Evolutionary conservation across 2,888 invertebrate species (phyloP), one percentile per base, ranked within the genome.

Genomic region (Rhodophaea formosa): DNA sequence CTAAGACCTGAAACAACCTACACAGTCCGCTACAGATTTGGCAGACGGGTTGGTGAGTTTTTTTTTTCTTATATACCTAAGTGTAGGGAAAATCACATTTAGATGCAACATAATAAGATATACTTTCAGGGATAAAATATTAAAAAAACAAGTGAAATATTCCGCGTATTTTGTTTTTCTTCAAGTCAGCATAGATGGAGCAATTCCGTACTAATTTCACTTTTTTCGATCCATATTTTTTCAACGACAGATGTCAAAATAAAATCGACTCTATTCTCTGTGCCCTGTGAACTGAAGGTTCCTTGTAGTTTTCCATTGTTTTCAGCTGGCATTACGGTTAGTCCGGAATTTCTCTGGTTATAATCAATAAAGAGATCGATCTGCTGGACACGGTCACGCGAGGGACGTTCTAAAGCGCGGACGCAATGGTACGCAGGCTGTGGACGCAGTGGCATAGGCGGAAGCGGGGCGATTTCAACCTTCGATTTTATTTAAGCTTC

Each of bases 361-460:
- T 90, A 90, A 91, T 91, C 90, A 90, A 91, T 91, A 88, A 88
- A 86, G 84, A 77, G 85, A 81, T 84, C 82, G 80, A 70, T 78
- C 70, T 72, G 67, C 68, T 71, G 74, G 89, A 84, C 83, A 90
- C 90, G 90, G 90, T 91, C 90, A 91, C 90, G 89, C 67, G 67
- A 69, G 67, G 68, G 64, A 59, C 72, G 71, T 65, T 70, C 70
- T 65, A 73, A 79, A 74, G 72, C 74, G 72, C 79, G 86, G 80
- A 90, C 90, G 87, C 86, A 77, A 70, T 74, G 88, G 79, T 86
- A 87, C 87, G 88, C 87, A 63, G 77, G 74, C 44, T 63, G 42
- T 0, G 67, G 17, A 3, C 16, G 30, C 1, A 1, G 68, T 74
- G 61, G 0, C 42, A 63, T 59, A 44, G 54, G 74, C 57, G 64